A percentile compares a stretch with the other conserved stretches of the same genome.
These are phyloP conservation scores for Brachionus sp. DNA, from an alignment of 1,140 invertebrate species.

Conservation along the genomic window DNA sequence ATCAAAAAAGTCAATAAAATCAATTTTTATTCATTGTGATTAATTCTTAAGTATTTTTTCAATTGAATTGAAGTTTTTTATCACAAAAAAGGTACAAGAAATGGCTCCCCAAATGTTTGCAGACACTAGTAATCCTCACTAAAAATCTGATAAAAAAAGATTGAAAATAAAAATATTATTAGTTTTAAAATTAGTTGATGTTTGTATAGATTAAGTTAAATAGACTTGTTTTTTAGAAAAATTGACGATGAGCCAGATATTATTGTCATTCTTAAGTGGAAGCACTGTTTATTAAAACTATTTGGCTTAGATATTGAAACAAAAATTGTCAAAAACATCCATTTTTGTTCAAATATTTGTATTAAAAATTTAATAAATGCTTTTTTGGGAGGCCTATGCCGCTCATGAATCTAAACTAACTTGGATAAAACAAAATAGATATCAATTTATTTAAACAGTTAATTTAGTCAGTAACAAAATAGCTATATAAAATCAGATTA, in stretches of 20 bases:
- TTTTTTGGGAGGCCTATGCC: background rate
- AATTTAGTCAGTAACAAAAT: conserved; percentile 6
- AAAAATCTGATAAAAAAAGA: too few relatives aligned
- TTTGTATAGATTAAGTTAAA: background rate
- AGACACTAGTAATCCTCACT: too few relatives aligned
- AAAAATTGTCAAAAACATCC: background rate
- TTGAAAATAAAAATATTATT: too few relatives aligned
- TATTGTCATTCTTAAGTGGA: background rate
- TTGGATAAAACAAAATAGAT: background rate
- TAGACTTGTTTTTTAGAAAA: background rate
- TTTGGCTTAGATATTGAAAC: background rate
- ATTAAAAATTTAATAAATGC: background rate
- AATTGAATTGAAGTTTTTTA: too few relatives aligned
- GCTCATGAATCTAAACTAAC: background rate
- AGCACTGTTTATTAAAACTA: background rate
- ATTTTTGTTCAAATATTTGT: background rate
- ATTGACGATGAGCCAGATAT: background rate
- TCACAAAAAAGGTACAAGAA: too few relatives aligned
- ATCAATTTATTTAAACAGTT: conserved; percentile 14
- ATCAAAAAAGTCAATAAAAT: too few relatives aligned
- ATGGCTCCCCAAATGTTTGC: too few relatives aligned
- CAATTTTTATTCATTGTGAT: too few relatives aligned
- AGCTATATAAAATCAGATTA: background rate
- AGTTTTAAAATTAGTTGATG: background rate
- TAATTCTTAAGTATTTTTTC: too few relatives aligned